Evolutionary conservation across 2,113 vertebrate species (phyloP).

Genomic region (Dryoscopus gambensis): DNA sequence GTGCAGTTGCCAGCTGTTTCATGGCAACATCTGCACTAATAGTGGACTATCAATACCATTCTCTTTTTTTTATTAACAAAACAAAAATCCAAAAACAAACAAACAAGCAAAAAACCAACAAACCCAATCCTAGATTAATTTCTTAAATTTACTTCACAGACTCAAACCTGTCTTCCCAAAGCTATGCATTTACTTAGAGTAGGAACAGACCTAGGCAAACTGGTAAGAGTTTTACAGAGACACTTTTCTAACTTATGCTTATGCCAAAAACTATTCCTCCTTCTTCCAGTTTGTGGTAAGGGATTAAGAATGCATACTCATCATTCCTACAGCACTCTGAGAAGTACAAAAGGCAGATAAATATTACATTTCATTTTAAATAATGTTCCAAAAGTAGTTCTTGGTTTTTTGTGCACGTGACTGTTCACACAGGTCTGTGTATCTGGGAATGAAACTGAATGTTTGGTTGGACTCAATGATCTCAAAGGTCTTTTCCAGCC

Average conservation of each 20-base stretch:
- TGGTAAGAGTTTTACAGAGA: neutral
- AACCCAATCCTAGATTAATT: neutral
- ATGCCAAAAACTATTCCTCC: neutral
- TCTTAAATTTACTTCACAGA: neutral
- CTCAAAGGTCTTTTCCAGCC: neutral
- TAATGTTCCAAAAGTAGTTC: neutral
- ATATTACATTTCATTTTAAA: neutral
- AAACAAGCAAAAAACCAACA: neutral
- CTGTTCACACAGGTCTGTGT: neutral
- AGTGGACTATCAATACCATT: neutral
- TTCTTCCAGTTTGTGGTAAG: neutral
- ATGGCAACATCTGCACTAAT: neutral
- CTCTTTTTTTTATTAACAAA: neutral
- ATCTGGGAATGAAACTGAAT: neutral
- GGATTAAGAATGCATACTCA: neutral
- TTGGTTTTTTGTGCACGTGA: neutral
- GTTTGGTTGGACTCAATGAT: neutral
- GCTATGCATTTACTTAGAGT: neutral
- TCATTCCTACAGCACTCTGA: neutral
- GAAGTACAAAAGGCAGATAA: neutral
- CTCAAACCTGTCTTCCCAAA: neutral
- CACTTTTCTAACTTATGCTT: neutral
- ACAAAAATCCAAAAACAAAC: neutral
- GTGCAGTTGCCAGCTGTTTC: neutral
- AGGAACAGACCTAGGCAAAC: neutral